Base-by-base conservation (phyloP, 2,113 vertebrate species). In the Gambusia holbrooki region DNA sequence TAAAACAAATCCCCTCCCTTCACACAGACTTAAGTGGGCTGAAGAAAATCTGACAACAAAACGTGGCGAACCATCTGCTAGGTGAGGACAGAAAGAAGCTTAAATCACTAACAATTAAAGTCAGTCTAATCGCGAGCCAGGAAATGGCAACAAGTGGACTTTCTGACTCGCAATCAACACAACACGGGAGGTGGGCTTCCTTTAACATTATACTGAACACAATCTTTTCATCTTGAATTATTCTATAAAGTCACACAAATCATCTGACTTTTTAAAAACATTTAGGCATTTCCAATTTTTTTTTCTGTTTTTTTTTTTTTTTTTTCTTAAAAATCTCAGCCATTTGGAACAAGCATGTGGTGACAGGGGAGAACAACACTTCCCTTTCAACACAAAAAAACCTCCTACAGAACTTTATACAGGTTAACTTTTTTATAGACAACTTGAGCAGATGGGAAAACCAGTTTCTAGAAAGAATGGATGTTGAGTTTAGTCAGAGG, bases 81-180 rank as follows among this genome's bases (percentile, higher is more conserved):
- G 54, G 61, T 0, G 28, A 66, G 15, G 78, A 64, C 37, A 30
- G 2, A 80, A 87, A 90, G 79, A 75, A 82, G 91, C 83, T 93
- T 91, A 93, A 81, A 90, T 90, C 88, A 83, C 12, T 5, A 15
- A 67, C 90, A 89, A 90, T 93, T 92, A 92, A 72, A 86, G 65
- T 91, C 87, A 93, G 71, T 37, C 71, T 60, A 74, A 71, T 82
- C 78, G 51, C 51, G 74, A 42, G 40, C 40, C 40, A 75, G 35
- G 2, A 65, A 40, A 65, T 7, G 27, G 60, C 74, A 82, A 22
- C 82, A 76, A 62, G 65, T 70, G 45, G 58, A 19, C 30, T 13
- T 51, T 54, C 51, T 54, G 51, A 25, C 19, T 54, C 35, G 9
- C 33, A 37, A 37, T 37, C 35, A 37, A 37, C 40, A 15, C 40